These are phyloP conservation scores for Nanorana parkeri DNA, from an alignment of 2,113 vertebrate genomes.

Conservation along the genomic window DNA sequence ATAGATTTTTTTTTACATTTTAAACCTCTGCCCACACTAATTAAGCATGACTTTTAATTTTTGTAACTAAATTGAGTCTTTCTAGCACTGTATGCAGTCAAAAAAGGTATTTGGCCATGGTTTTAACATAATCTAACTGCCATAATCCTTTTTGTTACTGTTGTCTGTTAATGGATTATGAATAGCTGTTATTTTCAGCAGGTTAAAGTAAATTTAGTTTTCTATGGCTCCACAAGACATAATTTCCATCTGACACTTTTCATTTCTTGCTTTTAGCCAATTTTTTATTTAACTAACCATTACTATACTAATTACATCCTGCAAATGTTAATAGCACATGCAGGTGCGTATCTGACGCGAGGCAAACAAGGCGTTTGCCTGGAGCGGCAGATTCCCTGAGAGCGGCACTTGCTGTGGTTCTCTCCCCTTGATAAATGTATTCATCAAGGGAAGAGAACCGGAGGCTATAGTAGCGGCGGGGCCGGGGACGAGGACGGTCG, in stretches of 20 bases:
- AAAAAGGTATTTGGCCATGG: constrained; percentile 7
- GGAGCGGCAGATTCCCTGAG: no score
- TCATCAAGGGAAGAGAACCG: no score
- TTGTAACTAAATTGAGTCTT: constrained; percentile 12
- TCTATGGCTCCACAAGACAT: constrained; percentile 9
- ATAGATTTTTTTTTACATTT: not conserved
- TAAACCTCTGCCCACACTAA: not conserved
- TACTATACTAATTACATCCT: constrained; percentile 13
- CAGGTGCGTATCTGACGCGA: no score
- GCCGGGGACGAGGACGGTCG: no score
- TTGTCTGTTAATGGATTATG: constrained; percentile 27
- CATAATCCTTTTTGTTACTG: constrained; percentile 1
- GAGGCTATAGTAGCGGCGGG: no score
- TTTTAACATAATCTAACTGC: constrained; percentile 15
- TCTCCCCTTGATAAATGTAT: no score
- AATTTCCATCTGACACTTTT: not conserved
- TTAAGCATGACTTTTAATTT: constrained; percentile 47
- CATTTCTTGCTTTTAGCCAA: not conserved
- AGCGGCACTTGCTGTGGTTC: no score
- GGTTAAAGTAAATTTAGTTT: constrained; percentile 21
- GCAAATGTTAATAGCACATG: no score
- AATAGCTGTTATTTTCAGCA: constrained; percentile 9
- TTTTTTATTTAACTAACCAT: not conserved
- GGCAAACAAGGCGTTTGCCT: no score
- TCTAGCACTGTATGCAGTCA: not conserved